phyloP scores from a whole-genome alignment of 2,113 vertebrate genomes.

The Pseudorectes ferrugineus region DNA sequence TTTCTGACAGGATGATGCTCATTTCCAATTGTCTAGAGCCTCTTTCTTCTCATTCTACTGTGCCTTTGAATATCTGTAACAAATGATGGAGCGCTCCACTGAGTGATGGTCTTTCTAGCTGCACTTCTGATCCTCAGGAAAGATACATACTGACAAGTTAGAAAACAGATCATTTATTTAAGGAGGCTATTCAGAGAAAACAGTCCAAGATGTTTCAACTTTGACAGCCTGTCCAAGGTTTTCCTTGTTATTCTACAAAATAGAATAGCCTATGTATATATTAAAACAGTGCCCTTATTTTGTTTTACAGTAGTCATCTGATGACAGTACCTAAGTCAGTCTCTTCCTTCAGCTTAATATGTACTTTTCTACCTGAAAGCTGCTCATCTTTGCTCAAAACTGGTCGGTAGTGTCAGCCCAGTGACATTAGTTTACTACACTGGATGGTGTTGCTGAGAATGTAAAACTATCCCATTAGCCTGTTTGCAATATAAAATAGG shows the following conservation, averaged over 20 bases:
- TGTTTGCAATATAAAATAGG: constrained; percentile 15
- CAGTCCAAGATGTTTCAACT: neutral
- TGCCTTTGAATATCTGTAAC: neutral
- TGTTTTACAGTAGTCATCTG: neutral
- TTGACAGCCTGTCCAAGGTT: neutral
- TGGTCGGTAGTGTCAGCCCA: neutral
- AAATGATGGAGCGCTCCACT: neutral
- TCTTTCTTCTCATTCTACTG: neutral
- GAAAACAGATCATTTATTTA: neutral
- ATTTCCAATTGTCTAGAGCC: neutral
- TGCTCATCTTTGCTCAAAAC: neutral
- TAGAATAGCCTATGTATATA: neutral
- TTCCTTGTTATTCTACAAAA: neutral
- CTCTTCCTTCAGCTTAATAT: neutral
- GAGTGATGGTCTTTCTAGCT: neutral
- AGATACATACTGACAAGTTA: neutral
- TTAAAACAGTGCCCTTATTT: neutral
- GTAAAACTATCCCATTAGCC: constrained; percentile 15
- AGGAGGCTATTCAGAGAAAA: neutral
- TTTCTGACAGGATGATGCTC: neutral
- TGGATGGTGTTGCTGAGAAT: neutral
- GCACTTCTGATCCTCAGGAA: neutral
- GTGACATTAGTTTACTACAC: neutral
- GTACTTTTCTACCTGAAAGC: neutral
- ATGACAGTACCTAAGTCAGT: neutral